Evolutionary conservation across 2,113 vertebrate genomes (phyloP), one percentile per base, ranked within the genome.

Genomic region (Zapus hudsonius): DNA sequence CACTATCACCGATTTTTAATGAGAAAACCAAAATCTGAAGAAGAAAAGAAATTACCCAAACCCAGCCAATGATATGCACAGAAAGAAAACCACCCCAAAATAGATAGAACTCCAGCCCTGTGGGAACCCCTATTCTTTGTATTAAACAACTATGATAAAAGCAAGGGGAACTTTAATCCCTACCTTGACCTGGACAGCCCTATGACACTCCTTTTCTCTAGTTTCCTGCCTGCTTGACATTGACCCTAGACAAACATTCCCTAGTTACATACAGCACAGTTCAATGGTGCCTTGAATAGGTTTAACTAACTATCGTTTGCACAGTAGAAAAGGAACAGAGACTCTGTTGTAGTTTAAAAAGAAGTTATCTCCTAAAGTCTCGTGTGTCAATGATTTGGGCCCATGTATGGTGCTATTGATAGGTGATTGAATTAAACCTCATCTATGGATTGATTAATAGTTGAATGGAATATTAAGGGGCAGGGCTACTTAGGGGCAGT

Each of bases 51-150:
- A 52, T 38, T 29, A 3, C 6, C 61, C 59, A 70, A 84, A 33
- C 3, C 13, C 40, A 33, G 7, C 29, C n/a, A 72, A 5, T 20
- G 73, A 87, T 59, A 67, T 67, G 57, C 23, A 36, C 22, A 5
- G n/a, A 20, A 8, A 47, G 47, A 47, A 47, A 47, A 47, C n/a
- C n/a, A n/a, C n/a, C n/a, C 44, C 61, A 40, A n/a, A 16, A 31
- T 38, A 47, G 23, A 22, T 31, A 9, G 0, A n/a, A n/a, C 27
- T 2, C 1, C 16, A 17, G 8, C 2, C 25, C 44, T 42, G 8
- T 36, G 47, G 16, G 31, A 92, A 88, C 10, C 47, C 42, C 8
- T 12, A 38, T 38, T 36, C 36, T n/a, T 55, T n/a, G 11, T 10
- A 19, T 33, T 44, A 23, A 64, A 36, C 25, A 10, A 16, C 16